Evolutionary conservation across 1,140 invertebrate species (phyloP).

Genomic region (Drosophila simulans): DNA sequence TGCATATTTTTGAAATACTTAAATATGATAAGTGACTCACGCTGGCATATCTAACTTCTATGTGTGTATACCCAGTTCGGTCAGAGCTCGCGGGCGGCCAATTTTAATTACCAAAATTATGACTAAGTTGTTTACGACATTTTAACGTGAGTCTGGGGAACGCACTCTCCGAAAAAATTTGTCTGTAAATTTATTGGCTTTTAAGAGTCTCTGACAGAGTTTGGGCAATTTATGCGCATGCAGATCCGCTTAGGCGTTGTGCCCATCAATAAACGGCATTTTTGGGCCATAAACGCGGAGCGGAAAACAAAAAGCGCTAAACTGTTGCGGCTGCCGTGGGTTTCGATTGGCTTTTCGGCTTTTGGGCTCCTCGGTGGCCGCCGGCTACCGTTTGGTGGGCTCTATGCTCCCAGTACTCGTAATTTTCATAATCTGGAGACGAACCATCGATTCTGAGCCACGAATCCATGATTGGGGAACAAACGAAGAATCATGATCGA

Average conservation of each 20-base stretch:
- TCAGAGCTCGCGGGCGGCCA: conserved; percentile 54
- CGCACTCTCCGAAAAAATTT: conserved; percentile 55
- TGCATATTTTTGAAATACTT: neutral
- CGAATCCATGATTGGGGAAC: conserved; percentile 61
- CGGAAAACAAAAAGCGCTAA: conserved; percentile 67
- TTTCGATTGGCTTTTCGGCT: conserved; percentile 35
- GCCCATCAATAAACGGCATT: conserved; percentile 76
- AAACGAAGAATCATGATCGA: conserved; percentile 62
- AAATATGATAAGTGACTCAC: neutral
- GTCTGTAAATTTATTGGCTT: conserved; percentile 78
- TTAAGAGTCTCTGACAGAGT: conserved; percentile 64
- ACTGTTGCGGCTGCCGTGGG: conserved; percentile 64
- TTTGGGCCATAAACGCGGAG: conserved; percentile 63
- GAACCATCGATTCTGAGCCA: conserved; percentile 37
- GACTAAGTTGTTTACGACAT: conserved; percentile 82
- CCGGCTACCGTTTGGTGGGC: conserved; percentile 58
- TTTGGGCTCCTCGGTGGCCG: conserved; percentile 12
- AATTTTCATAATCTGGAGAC: conserved; percentile 67
- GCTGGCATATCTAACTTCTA: neutral
- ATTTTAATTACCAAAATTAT: conserved; percentile 84
- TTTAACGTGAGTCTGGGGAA: conserved; percentile 65
- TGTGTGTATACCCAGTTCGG: neutral
- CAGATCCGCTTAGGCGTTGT: conserved; percentile 75
- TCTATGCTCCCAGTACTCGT: conserved; percentile 51
- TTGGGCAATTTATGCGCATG: conserved; percentile 60